Evolutionary conservation across 1,140 invertebrate species (phyloP).

Genomic region (Caenorhabditis remanei): DNA sequence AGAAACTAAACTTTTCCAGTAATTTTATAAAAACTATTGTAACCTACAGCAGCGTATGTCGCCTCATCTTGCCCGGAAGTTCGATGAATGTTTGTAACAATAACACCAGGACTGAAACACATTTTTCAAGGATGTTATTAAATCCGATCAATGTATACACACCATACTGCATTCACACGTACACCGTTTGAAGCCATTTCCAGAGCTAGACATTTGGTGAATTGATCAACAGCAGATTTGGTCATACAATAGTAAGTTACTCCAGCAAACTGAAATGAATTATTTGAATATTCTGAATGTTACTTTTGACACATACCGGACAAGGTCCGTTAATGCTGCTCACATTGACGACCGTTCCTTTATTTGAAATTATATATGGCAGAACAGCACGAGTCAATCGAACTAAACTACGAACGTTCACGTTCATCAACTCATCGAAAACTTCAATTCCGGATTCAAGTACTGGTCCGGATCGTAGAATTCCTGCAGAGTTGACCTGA

Average conservation of each 20-base stretch:
- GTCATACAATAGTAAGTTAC: conserved; percentile 77
- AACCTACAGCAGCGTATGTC: conserved; percentile 82
- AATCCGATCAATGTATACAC: conserved; percentile 17
- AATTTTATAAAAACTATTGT: background rate
- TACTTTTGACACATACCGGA: conserved; percentile 79
- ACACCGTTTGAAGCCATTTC: conserved; percentile 78
- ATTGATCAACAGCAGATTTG: conserved; percentile 78
- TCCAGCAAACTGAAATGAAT: conserved; percentile 71
- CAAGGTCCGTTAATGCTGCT: conserved; percentile 89
- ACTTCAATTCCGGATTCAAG: conserved; percentile 87
- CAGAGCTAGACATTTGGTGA: conserved; percentile 79
- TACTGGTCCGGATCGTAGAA: conserved; percentile 86
- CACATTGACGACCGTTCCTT: conserved; percentile 90
- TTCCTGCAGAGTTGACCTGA: conserved; percentile 88
- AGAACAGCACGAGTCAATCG: conserved; percentile 87
- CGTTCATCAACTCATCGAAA: conserved; percentile 87
- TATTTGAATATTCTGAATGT: background rate
- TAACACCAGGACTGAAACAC: conserved; percentile 83
- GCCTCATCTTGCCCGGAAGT: conserved; percentile 84
- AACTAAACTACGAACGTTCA: conserved; percentile 85
- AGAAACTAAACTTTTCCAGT: conserved; percentile 79
- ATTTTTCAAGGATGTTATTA: background rate
- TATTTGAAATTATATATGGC: conserved; percentile 86
- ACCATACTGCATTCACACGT: conserved; percentile 78
- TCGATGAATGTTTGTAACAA: conserved; percentile 85